Evolutionary conservation across 2,888 invertebrate species (phyloP).

Genomic region (Pycnomerus fuliginosus): DNA sequence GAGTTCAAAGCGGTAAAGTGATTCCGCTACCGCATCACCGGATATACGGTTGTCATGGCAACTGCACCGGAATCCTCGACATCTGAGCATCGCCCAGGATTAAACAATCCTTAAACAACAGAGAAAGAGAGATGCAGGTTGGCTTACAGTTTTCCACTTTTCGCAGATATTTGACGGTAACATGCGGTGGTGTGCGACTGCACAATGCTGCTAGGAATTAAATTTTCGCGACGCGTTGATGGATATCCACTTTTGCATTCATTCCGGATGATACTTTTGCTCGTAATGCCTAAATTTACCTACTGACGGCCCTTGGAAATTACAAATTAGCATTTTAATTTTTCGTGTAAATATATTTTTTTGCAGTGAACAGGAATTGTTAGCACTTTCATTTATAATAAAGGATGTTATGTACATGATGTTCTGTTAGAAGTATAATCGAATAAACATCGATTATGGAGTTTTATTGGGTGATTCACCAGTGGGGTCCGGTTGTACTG

Average conservation of each 20-base stretch:
- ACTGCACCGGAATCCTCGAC: slow-evolving; percentile 45
- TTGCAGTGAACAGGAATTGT: no score
- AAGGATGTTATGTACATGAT: no score
- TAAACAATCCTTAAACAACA: slow-evolving; percentile 40
- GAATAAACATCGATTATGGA: slow-evolving; percentile 37
- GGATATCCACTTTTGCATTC: no score
- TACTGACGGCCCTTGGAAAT: no score
- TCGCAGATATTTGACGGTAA: slow-evolving; percentile 25
- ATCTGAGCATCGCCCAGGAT: slow-evolving; percentile 45
- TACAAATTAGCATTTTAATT: no score
- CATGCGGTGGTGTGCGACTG: slow-evolving; percentile 23
- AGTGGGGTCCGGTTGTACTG: slow-evolving; percentile 25
- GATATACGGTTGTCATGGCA: slow-evolving; percentile 45
- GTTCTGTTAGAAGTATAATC: slow-evolving; percentile 35
- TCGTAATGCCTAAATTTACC: no score
- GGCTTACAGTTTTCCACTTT: slow-evolving; percentile 29
- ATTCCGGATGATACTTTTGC: no score
- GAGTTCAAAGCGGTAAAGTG: slow-evolving; percentile 43
- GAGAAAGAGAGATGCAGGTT: slow-evolving; percentile 22
- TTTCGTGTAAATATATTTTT: no score
- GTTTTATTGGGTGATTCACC: slow-evolving; percentile 36
- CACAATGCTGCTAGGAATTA: slow-evolving; percentile 20
- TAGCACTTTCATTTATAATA: no score
- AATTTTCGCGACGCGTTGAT: slow-evolving; percentile 21
- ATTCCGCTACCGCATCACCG: slow-evolving; percentile 44